Evolutionary conservation across 1,140 invertebrate species (phyloP), one percentile per base, ranked within the genome.

Genomic region (Bombus superbus): DNA sequence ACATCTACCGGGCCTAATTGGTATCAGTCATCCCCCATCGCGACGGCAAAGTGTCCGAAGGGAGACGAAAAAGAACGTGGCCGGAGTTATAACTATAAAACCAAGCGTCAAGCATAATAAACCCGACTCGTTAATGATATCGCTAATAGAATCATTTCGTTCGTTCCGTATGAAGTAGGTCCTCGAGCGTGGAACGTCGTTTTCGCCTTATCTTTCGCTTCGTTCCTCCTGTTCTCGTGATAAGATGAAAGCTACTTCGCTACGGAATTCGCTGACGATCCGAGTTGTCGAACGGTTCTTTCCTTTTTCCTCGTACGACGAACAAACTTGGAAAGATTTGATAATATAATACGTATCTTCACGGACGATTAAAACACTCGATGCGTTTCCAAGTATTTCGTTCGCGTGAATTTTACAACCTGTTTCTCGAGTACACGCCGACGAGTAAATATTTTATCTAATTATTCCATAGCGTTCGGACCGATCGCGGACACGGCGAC

Each of bases 71-170:
- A 81, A 86, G 76, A 77, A 85, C 85, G 74, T 89, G 87, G 88
- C 86, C 89, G 84, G 86, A 91, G 90, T 92, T 93, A 90, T 93
- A 94, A 92, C 93, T 92, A 94, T 94, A 93, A 94, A 94, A 91
- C 75, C 86, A 84, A 88, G 85, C 90, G 90, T 89, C 83, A 86
- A 90, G 92, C 88, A 93, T 92, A 94, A 93, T 94, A 94, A 94
- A 94, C 88, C 85, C 87, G 84, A 91, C 92, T 92, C 90, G 92
- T 94, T 93, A 93, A 94, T 94, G 92, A 91, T 93, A 93, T 93
- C 91, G 92, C 92, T 94, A 94, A 94, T 94, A 94, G 93, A 94
- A 94, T 94, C 93, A 89, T 93, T 91, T 82, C 83, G 83, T 89
- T 74, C 82, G 77, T 75, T 86, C 40, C 40, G 59, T 66, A 85